These are phyloP conservation scores for Corella eumyota DNA, from an alignment of 23 tunicate species.

Conservation along the genomic window DNA sequence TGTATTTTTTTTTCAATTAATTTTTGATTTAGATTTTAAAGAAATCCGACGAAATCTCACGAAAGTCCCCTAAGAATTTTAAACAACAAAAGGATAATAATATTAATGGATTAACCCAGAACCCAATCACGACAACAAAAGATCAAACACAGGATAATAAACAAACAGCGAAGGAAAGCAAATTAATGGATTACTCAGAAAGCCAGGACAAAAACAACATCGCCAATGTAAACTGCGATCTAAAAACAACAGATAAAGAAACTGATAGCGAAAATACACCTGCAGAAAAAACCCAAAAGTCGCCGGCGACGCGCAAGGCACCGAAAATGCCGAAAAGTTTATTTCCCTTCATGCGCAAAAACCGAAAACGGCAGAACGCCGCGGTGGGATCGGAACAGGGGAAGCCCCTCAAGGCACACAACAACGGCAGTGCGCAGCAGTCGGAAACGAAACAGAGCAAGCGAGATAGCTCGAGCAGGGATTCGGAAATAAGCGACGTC, in stretches of 20 bases:
- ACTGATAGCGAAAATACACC: background rate
- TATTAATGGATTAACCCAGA: too few relatives aligned
- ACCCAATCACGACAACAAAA: too few relatives aligned
- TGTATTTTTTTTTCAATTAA: too few relatives aligned
- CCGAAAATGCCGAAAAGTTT: constrained; percentile 37
- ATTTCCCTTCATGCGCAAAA: constrained; percentile 51
- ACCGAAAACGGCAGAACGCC: constrained; percentile 26
- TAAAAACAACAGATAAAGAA: background rate
- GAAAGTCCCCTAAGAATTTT: too few relatives aligned
- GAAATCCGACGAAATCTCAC: too few relatives aligned
- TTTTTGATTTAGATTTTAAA: too few relatives aligned
- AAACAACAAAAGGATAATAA: too few relatives aligned
- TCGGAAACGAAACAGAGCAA: background rate
- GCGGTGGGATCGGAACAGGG: background rate
- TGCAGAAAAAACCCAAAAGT: background rate
- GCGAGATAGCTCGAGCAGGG: too few relatives aligned
- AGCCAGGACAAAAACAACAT: background rate
- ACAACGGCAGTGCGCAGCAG: background rate
- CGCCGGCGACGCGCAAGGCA: constrained; percentile 11
- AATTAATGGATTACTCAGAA: too few relatives aligned
- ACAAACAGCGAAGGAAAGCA: too few relatives aligned
- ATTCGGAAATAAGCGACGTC: too few relatives aligned
- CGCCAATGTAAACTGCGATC: background rate
- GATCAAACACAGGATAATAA: too few relatives aligned
- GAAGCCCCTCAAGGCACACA: constrained; percentile 13